These are phyloP conservation scores for Galeruca laticollis DNA, from an alignment of 2,888 invertebrate genomes.

Conservation along the genomic window DNA sequence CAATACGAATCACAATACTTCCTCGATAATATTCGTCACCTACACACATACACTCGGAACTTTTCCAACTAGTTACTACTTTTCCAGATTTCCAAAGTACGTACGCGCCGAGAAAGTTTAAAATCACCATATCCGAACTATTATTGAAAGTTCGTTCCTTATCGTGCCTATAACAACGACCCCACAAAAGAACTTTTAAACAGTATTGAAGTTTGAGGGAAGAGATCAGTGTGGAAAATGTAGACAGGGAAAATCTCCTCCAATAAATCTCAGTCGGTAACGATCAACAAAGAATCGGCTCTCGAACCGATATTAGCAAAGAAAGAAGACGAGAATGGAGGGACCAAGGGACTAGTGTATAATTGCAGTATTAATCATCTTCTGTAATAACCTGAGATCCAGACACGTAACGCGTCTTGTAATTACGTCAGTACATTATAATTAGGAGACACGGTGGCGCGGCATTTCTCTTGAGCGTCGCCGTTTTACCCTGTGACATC, in stretches of 20 bases:
- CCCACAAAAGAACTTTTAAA: slow-evolving; percentile 58
- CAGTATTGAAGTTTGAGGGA: slow-evolving; percentile 53
- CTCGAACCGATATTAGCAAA: slow-evolving; percentile 6
- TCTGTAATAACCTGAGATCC: slow-evolving; percentile 53
- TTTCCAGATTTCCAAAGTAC: slow-evolving; percentile 11
- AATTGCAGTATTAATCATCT: slow-evolving; percentile 56
- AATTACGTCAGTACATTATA: slow-evolving; percentile 55
- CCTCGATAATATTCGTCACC: slow-evolving; percentile 14
- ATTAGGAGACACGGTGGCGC: slow-evolving; percentile 47
- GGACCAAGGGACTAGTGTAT: slow-evolving; percentile 48
- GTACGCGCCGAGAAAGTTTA: slow-evolving; percentile 31
- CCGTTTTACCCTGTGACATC: slow-evolving; percentile 40
- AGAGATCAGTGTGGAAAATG: slow-evolving; percentile 31
- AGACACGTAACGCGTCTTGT: slow-evolving; percentile 52
- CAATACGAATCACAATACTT: not conserved
- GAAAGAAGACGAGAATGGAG: slow-evolving; percentile 15
- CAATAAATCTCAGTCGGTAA: slow-evolving; percentile 15
- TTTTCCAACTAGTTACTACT: slow-evolving; percentile 13
- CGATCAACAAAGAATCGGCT: slow-evolving; percentile 17
- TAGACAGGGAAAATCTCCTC: slow-evolving; percentile 16
- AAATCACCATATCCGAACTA: slow-evolving; percentile 45
- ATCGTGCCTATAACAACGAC: slow-evolving; percentile 48
- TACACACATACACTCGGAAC: slow-evolving; percentile 9
- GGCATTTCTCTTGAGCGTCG: slow-evolving; percentile 16
- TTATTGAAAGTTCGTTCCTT: slow-evolving; percentile 56